Conservation (phyloP, 2,888 invertebrate genomes). For the Norana najaformis region DNA sequence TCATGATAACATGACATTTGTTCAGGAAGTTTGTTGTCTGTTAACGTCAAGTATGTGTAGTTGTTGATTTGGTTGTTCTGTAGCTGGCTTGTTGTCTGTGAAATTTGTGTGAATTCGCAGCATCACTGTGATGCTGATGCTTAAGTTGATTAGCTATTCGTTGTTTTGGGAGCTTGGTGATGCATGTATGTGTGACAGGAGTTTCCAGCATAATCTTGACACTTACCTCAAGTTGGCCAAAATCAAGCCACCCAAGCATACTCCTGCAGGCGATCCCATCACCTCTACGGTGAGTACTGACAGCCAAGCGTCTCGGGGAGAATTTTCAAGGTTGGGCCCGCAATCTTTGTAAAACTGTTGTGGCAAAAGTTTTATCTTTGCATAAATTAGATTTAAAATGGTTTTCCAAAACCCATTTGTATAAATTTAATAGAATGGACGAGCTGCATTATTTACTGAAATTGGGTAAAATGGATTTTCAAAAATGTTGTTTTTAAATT, state of each 20-base stretch:
- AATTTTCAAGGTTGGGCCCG: background rate
- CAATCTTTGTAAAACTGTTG: background rate
- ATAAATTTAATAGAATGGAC: too few species aligned
- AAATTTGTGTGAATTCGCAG: background rate
- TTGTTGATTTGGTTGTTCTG: background rate
- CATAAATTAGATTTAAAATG: background rate
- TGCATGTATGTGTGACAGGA: slow-evolving; percentile 61
- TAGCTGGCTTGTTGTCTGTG: background rate
- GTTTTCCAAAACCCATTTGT: background rate
- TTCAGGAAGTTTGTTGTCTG: too few species aligned
- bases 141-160: background rate
- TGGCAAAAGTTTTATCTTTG: too few species aligned
- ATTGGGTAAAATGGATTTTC: too few species aligned
- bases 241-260: slow-evolving; percentile 71
- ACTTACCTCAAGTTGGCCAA: slow-evolving; percentile 95
- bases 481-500: too few species aligned
- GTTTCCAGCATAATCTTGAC: slow-evolving; percentile 87
- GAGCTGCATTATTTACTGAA: too few species aligned
- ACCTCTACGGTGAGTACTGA: slow-evolving; percentile 38
- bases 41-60: too few species aligned
- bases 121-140: background rate
- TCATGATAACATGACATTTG: too few species aligned
- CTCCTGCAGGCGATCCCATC: slow-evolving; percentile 30
- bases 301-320: background rate
- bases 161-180: background rate